Evolutionary conservation across 37 sponge, comb jelly and placozoan genomes (phyloP).

Genomic region (Spongilla lacustris): DNA sequence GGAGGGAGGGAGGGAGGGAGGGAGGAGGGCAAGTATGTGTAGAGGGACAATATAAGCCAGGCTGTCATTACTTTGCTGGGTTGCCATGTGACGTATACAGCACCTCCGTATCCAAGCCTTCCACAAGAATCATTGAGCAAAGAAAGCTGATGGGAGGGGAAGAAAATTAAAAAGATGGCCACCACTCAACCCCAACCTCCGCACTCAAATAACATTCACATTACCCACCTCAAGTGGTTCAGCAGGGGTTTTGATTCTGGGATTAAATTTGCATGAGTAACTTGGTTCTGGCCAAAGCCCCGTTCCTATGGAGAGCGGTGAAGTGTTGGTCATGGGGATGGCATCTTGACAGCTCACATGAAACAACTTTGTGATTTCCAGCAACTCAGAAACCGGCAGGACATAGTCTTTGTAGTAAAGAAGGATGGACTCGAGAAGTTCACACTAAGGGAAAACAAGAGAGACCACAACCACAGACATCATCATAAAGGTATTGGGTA

Average conservation of each 20-base stretch:
- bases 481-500: background rate
- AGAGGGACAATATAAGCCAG: background rate
- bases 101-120: conserved; percentile 55
- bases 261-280: background rate
- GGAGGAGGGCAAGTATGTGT: background rate
- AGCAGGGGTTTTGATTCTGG: conserved; percentile 7
- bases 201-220: too few relatives aligned
- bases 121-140: conserved; percentile 59
- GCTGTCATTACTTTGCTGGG: conserved; percentile 3
- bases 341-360: conserved; percentile 14
- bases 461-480: background rate
- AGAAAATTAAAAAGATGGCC: background rate
- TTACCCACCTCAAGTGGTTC: conserved; percentile 31
- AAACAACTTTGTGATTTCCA: conserved; percentile 19
- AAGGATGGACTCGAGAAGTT: conserved; percentile 64
- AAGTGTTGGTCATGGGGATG: background rate
- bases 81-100: conserved; percentile 15
- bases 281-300: conserved; percentile 10
- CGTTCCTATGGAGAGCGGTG: background rate
- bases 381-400: background rate
- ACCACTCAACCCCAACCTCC: background rate
- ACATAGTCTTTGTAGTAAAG: conserved; percentile 52
- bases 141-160: conserved; percentile 25
- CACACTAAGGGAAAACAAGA: conserved; percentile 25
- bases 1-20: conserved; percentile 30